phyloP scores from a whole-genome alignment of 2,888 invertebrate genomes.

The Vannuccia rotundouncinata region DNA sequence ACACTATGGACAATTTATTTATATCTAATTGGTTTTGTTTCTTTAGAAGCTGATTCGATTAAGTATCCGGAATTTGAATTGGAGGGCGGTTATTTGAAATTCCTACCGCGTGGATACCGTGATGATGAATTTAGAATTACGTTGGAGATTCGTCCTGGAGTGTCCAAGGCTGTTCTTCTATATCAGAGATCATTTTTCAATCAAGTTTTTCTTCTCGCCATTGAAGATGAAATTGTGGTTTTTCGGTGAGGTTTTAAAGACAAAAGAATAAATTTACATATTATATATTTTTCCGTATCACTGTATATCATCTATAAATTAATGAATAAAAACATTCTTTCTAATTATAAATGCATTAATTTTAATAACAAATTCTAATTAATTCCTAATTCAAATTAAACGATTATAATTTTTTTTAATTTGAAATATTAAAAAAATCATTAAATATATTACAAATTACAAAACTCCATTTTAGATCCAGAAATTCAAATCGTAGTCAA shows the following conservation, averaged over 20 bases:
- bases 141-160: neutral
- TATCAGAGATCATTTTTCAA: slow-evolving; percentile 8
- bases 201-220: neutral
- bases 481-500: too few relatives aligned
- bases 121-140: slow-evolving; percentile 10
- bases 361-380: too few relatives aligned
- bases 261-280: neutral
- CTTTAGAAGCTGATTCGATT: neutral
- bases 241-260: neutral
- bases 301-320: too few relatives aligned
- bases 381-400: too few relatives aligned
- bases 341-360: too few relatives aligned
- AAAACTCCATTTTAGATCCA: too few relatives aligned
- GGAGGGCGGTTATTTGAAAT: neutral
- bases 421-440: too few relatives aligned
- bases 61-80: slow-evolving; percentile 12
- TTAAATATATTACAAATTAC: too few relatives aligned
- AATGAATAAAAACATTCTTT: too few relatives aligned
- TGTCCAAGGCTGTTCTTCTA: neutral
- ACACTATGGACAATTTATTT: neutral
- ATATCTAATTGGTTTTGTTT: neutral
- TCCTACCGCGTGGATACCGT: neutral
- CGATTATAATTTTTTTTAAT: neutral
- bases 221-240: neutral
- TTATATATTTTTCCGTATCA: neutral